phyloP scores from a whole-genome alignment of 2,888 invertebrate species.

The Lagria hirta region DNA sequence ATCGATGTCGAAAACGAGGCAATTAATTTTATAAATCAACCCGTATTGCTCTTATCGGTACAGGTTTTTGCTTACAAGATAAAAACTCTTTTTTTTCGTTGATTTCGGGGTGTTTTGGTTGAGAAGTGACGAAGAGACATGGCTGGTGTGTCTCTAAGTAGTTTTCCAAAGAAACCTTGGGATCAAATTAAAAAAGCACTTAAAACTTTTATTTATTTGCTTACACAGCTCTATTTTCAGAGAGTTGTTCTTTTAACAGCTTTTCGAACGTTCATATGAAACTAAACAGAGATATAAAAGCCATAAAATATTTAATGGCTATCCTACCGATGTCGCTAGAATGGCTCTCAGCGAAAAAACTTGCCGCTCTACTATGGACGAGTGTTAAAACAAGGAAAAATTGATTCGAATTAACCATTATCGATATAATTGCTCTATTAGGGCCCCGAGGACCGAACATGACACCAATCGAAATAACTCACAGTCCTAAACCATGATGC shows the following conservation, averaged over 20 bases:
- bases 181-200: conserved; percentile 30
- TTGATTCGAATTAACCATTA: conserved; percentile 24
- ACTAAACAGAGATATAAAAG: conserved; percentile 39
- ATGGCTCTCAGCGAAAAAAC: conserved; percentile 33
- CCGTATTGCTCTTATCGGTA: conserved; percentile 30
- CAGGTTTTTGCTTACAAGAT: conserved; percentile 31
- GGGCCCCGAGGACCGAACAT: conserved; percentile 14
- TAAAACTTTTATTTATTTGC: conserved; percentile 30
- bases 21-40: conserved; percentile 31
- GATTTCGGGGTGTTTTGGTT: too few relatives aligned
- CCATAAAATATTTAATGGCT: conserved; percentile 40
- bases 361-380: conserved; percentile 26
- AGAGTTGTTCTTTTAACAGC: conserved; percentile 33
- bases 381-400: conserved; percentile 26
- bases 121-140: too few relatives aligned
- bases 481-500: too few relatives aligned
- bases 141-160: conserved; percentile 17
- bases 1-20: conserved; percentile 27
- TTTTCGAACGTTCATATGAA: conserved; percentile 37
- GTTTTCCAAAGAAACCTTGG: conserved; percentile 27
- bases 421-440: conserved; percentile 31
- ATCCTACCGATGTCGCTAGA: conserved; percentile 36
- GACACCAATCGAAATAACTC: conserved; percentile 9
- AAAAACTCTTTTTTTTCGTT: too few relatives aligned
- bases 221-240: conserved; percentile 29